Conservation (phyloP, 2,113 vertebrate genomes). For the Paramisgurnus dabryanus region DNA sequence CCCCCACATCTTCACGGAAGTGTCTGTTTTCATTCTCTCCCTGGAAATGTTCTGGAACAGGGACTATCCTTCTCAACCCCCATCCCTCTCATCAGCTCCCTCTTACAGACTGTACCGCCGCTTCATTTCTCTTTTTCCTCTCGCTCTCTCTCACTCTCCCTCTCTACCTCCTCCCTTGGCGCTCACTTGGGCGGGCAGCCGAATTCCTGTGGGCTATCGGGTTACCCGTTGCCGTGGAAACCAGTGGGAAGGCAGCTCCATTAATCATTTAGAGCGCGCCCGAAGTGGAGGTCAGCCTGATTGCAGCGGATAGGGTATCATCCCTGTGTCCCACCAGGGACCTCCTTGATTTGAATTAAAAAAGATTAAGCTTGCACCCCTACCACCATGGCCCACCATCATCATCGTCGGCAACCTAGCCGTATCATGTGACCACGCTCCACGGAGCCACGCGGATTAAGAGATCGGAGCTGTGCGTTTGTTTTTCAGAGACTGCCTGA, state of each 20-base stretch:
- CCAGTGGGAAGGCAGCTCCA: constrained; percentile 98
- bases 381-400: constrained; percentile 81
- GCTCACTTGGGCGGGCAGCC: constrained; percentile 81
- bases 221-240: constrained; percentile 98
- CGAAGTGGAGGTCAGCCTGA: constrained; percentile 99
- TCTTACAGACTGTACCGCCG: constrained; percentile 35
- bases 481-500: constrained; percentile 96
- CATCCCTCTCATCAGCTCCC: constrained; percentile 26
- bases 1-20: neutral
- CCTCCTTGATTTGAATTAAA: constrained; percentile 96
- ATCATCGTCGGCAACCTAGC: constrained; percentile 82
- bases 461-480: constrained; percentile 96
- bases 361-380: constrained; percentile 86
- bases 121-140: constrained; percentile 20
- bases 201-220: constrained; percentile 96
- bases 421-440: constrained; percentile 97
- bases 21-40: constrained; percentile 5
- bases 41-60: constrained; percentile 10
- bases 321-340: constrained; percentile 85
- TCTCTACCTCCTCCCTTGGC: constrained; percentile 64
- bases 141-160: constrained; percentile 36
- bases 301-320: constrained; percentile 99
- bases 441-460: constrained; percentile 99
- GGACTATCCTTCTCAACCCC: constrained; percentile 7
- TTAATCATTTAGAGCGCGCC: constrained; percentile 99